These are phyloP conservation scores for Morphnarchus princeps DNA, from an alignment of 2,113 vertebrate species.

Conservation along the genomic window DNA sequence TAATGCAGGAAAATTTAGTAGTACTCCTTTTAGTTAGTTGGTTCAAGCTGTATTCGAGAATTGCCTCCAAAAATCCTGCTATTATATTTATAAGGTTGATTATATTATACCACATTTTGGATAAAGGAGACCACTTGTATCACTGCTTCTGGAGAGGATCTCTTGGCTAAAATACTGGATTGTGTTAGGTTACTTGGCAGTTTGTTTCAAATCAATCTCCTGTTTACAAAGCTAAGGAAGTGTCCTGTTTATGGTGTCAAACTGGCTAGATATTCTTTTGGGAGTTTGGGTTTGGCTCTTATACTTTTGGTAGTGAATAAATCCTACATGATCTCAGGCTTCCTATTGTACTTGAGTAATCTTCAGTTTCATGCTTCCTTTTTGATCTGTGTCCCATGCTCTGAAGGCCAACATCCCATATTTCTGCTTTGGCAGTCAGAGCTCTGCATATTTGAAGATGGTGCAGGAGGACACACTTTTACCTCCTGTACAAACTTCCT, in stretches of 20 bases:
- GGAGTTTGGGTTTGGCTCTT: conserved; percentile 7
- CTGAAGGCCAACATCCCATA: neutral
- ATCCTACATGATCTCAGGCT: conserved; percentile 14
- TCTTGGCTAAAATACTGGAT: neutral
- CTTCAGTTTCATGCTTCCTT: conserved; percentile 41
- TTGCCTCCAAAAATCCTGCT: neutral
- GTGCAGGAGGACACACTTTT: neutral
- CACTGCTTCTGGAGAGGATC: neutral
- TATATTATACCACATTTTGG: neutral
- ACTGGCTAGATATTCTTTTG: neutral
- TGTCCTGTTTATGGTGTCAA: conserved; percentile 9
- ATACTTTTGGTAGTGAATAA: conserved; percentile 37
- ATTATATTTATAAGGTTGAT: neutral
- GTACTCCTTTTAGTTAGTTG: neutral
- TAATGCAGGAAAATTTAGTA: neutral
- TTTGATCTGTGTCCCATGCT: neutral
- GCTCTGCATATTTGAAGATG: neutral
- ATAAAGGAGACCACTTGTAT: neutral
- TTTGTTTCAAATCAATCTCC: conserved; percentile 15
- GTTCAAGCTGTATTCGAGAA: neutral
- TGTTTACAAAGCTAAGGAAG: conserved; percentile 41
- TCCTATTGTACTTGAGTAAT: conserved; percentile 46
- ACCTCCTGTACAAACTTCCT: conserved; percentile 20
- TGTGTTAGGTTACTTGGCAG: neutral
- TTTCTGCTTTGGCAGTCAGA: conserved; percentile 33